phyloP scores from a whole-genome alignment of 1,140 invertebrate species.

The Ips typographus region DNA sequence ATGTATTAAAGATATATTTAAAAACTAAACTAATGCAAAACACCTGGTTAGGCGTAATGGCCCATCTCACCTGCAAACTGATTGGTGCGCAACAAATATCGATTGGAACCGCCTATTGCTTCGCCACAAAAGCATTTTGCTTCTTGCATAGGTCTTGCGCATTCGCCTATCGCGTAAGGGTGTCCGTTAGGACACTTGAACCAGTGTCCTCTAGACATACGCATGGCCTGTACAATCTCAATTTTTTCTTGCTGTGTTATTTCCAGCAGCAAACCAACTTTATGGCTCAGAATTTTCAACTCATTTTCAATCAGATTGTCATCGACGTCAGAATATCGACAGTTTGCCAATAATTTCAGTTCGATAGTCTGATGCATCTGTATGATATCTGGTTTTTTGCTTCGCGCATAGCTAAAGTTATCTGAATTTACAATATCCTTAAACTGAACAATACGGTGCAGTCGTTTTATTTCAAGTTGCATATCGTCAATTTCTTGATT shows the following conservation, averaged over 20 bases:
- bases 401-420: not conserved
- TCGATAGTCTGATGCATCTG: not conserved
- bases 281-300: not conserved
- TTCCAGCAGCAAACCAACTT: slow-evolving; percentile 11
- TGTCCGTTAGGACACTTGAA: slow-evolving; percentile 76
- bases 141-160: slow-evolving; percentile 67
- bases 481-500: slow-evolving; percentile 50
- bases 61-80: slow-evolving; percentile 60
- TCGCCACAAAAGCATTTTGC: slow-evolving; percentile 61
- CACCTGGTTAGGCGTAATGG: too few relatives aligned
- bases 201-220: slow-evolving; percentile 66
- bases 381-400: not conserved
- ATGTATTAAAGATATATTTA: too few relatives aligned
- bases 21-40: too few relatives aligned
- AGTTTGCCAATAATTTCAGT: not conserved
- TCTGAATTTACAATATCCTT: too few relatives aligned
- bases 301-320: not conserved
- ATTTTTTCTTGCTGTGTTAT: slow-evolving; percentile 58
- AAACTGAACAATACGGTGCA: slow-evolving; percentile 39
- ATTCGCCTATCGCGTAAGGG: slow-evolving; percentile 69
- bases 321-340: not conserved
- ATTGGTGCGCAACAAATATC: slow-evolving; percentile 58
- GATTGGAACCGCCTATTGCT: slow-evolving; percentile 63
- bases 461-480: slow-evolving; percentile 43
- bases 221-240: slow-evolving; percentile 64